Base-by-base conservation (phyloP, 37 sponge, comb jelly and placozoan species). In the Cliona cf. orientalis region DNA sequence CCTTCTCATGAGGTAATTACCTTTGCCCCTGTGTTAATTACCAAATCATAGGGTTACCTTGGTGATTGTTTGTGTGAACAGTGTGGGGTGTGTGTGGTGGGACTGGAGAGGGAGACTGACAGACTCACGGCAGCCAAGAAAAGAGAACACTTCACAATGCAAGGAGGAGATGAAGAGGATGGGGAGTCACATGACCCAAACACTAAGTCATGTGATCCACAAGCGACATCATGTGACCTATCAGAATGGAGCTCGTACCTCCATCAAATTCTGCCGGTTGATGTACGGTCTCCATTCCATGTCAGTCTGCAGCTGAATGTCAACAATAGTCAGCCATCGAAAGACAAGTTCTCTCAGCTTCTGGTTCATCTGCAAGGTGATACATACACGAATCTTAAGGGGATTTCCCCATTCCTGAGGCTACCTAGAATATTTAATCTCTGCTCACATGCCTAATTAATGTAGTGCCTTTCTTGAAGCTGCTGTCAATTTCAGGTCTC, bases 21-120 rank as follows among this genome's bases (percentile, higher is more conserved):
- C 4, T 32, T 32, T 61, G 28, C 23, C 14, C 28, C 5, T 6
- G 28, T 31, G 62, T 12, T 61, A 12, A 25, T 59, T 3, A 9
- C 60, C 60, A 4, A 25, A 29, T 40, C 42, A 26, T 59, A 92
- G 91, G 95, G 95, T 11, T 94, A 94, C 66, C 76, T 94, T 12
- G 95, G 95, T 12, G 66, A 73, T 23, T 63, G 63, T 53, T 43
- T 94, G 42, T 46, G 68, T 1, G 31, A 43, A 42, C 81, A 88
- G 58, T 94, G 82, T 80, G 86, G 82, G 46, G 29, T 83, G 56
- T 57, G 19, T 17, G 92, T 94, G 36, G 58, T 91, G 39, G 88
- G 95, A 1, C 49, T 94, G 46, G 95, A 94, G 74, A 70, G 74
- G 26, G 89, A 87, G 42, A 46, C 11, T 26, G 64, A 55, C 19